These are phyloP conservation scores for Pongo pygmaeus DNA, from an alignment of 2,113 vertebrate genomes.

Conservation along the genomic window DNA sequence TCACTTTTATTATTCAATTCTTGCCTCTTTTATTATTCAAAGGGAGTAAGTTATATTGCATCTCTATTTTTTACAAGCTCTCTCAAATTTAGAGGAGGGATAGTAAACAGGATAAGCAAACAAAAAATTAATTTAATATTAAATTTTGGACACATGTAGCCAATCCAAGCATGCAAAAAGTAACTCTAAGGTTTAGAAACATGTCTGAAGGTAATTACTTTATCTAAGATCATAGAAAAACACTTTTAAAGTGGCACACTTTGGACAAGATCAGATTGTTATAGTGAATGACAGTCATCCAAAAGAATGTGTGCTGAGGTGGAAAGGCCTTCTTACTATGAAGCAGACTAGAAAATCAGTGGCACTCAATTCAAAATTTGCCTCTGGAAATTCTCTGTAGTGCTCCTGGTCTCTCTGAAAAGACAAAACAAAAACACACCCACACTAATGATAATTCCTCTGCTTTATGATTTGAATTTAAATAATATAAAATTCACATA, in stretches of 20 bases:
- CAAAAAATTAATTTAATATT: background rate
- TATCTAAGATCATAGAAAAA: background rate
- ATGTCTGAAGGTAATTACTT: background rate
- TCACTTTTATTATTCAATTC: background rate
- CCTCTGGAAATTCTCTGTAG: rapidly evolving
- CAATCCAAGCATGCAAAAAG: background rate
- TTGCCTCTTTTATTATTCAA: background rate
- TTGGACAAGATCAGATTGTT: background rate
- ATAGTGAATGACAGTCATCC: background rate
- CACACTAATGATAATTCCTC: background rate
- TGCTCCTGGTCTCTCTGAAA: background rate
- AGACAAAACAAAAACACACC: background rate
- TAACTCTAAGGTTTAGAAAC: background rate
- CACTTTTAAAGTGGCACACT: background rate
- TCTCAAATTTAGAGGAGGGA: background rate
- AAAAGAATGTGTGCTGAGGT: background rate
- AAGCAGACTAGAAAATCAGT: slow-evolving; percentile 53
- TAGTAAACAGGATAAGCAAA: background rate
- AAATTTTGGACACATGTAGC: background rate
- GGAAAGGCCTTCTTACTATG: slow-evolving; percentile 58
- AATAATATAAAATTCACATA: background rate
- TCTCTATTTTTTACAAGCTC: background rate
- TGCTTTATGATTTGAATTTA: background rate
- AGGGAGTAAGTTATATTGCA: background rate
- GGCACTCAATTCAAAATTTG: background rate